Conservation (phyloP, 2,888 invertebrate genomes). For the Gnatocerus cornutus region DNA sequence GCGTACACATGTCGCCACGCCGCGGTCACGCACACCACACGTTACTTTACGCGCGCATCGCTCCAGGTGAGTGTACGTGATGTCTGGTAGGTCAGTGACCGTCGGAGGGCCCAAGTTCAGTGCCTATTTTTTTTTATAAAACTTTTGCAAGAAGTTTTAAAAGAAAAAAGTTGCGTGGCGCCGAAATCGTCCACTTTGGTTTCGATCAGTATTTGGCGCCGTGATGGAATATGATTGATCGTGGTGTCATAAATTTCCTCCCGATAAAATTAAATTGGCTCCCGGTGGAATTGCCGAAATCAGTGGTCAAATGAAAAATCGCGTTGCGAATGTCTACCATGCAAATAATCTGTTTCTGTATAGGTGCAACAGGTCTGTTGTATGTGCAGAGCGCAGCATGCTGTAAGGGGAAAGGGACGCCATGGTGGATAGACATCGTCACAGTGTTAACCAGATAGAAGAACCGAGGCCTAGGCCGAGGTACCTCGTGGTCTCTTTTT, state of each 20-base stretch:
- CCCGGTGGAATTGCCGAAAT: constrained; percentile 7
- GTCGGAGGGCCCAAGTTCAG: constrained; percentile 34
- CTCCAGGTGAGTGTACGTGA: constrained; percentile 65
- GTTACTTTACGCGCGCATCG: constrained; percentile 72
- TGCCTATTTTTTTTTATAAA: constrained; percentile 3
- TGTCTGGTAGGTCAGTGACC: constrained; percentile 66
- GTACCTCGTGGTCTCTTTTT: constrained; percentile 51
- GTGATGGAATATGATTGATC: constrained; percentile 42
- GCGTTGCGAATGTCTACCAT: neutral
- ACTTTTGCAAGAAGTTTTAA: constrained; percentile 10
- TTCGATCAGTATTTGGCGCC: constrained; percentile 9
- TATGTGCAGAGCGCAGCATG: constrained; percentile 57
- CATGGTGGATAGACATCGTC: constrained; percentile 66
- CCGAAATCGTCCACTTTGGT: constrained; percentile 1
- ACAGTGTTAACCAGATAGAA: constrained; percentile 63
- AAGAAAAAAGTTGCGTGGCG: constrained; percentile 14
- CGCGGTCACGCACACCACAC: constrained; percentile 72
- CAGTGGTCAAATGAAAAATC: constrained; percentile 10
- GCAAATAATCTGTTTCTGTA: constrained; percentile 50
- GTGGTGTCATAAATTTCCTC: constrained; percentile 15
- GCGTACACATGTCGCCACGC: constrained; percentile 74
- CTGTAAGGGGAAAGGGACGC: constrained; percentile 57
- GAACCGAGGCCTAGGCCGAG: constrained; percentile 63
- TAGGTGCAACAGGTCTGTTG: constrained; percentile 64
- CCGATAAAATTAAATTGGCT: constrained; percentile 14